phyloP scores from a whole-genome alignment of 2,797 vertebrate genomes.

The Thalassophryne amazonica region DNA sequence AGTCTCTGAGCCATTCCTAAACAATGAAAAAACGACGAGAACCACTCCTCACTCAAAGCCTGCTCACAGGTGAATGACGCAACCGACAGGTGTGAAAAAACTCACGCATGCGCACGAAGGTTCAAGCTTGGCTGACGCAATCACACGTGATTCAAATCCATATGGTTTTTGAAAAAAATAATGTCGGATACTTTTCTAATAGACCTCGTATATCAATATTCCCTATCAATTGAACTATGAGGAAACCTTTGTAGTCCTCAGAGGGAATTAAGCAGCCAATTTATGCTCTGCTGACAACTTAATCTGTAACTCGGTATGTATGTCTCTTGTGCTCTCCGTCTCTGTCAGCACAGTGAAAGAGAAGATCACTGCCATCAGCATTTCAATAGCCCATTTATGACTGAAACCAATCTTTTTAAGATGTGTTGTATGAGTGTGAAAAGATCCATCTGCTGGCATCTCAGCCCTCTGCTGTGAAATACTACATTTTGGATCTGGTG shows the following conservation, averaged over 20 bases:
- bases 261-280: slow-evolving; percentile 45
- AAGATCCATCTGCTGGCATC: slow-evolving; percentile 33
- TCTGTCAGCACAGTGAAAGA: slow-evolving; percentile 32
- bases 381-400: slow-evolving; percentile 50
- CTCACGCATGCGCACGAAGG: too few species aligned
- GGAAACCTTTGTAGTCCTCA: slow-evolving; percentile 38
- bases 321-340: slow-evolving; percentile 40
- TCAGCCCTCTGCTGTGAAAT: slow-evolving; percentile 27
- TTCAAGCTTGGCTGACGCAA: too few species aligned
- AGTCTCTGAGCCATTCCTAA: too few species aligned
- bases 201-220: too few species aligned
- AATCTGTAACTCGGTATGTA: slow-evolving; percentile 51
- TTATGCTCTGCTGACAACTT: slow-evolving; percentile 50
- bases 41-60: too few species aligned
- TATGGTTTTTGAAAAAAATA: too few species aligned
- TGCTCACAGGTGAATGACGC: too few species aligned
- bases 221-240: slow-evolving; percentile 7
- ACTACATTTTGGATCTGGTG: slow-evolving; percentile 20
- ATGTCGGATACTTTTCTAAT: too few species aligned
- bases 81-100: too few species aligned
- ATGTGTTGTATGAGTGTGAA: slow-evolving; percentile 9
- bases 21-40: too few species aligned
- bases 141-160: too few species aligned
- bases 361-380: slow-evolving; percentile 50
- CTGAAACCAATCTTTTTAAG: slow-evolving; percentile 48